Conservation (phyloP, 2,113 vertebrate species). For the human (Homo sapiens) region GRCh38 chr19:7816501-7817000, state of each 20-base stretch:
- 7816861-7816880: neutral
- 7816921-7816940: neutral
- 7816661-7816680: neutral
- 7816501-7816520: no score
- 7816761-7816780: neutral
- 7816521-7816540: no score
- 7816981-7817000: neutral
- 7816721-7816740: neutral
- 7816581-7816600: neutral
- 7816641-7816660: neutral
- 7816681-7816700: neutral
- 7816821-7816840: neutral
- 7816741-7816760: neutral
- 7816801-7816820: neutral
- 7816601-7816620: neutral
- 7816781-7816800: neutral
- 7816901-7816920: neutral
- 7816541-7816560: no score
- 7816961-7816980: neutral
- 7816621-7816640: no score
- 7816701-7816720: neutral
- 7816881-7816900: neutral
- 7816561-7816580: no score
- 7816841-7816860: neutral
- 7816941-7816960: rapidly evolving